Evolutionary conservation across 2,797 vertebrate species (phyloP), one percentile per base, ranked within the genome.

Genomic region (Danionella dracula): DNA sequence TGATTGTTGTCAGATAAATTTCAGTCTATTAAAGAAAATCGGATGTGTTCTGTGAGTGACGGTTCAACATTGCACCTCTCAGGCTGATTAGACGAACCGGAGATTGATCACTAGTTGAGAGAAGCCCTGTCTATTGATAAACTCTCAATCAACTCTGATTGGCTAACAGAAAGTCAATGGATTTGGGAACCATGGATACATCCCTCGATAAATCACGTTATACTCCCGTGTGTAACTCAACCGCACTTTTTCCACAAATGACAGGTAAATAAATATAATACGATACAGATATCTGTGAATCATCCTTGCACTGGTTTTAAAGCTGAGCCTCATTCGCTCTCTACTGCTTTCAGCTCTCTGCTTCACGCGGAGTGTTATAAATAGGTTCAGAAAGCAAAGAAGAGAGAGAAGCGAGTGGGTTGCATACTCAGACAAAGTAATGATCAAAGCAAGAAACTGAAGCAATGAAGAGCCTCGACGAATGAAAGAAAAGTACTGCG

Each of bases 381-480:
- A 48, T 60, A 61, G 41, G 16, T 15, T 55, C 54, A 23, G 42
- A 55, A 66, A 48, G 35, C 42, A 35, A 42, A 10, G 9, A 50
- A 49, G 50, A 58, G 13, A 42, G 45, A 46, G 27, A 13, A 31
- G n/a, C 62, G 50, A 41, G 29, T 37, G 31, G 65, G 65, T 23
- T 67, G 32, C 31, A 20, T 10, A 51, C 37, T 51, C 27, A 11
- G 37, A 51, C 37, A 16, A 23, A 50, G 41, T 34, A 32, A 27
- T 59, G 55, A 59, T 68, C 55, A 68, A 59, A 68, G 55, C 4
- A 15, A 27, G n/a, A 57, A 59, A 42, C 57, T 10, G 34, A 67
- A 29, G 44, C 44, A 67, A 51, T 34, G 32, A 23, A 42, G 49
- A 50, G 64, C 16, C n/a, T 65, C 49, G 54, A 35, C 46, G 20